These are phyloP conservation scores for Eilema depressum DNA, from an alignment of 2,888 invertebrate genomes.

Conservation along the genomic window DNA sequence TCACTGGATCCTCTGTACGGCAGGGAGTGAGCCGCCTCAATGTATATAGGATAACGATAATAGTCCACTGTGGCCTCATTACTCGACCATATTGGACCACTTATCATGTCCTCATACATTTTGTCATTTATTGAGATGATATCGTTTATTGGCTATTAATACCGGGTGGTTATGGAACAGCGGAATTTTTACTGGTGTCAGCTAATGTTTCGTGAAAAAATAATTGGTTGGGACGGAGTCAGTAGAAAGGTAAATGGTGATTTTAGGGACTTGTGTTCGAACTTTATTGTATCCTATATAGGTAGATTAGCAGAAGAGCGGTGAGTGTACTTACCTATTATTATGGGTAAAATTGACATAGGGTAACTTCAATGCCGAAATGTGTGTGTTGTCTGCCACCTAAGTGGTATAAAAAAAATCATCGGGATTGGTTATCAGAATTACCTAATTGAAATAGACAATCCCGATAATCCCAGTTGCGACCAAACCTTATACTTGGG, in stretches of 20 bases:
- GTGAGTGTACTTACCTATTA: neutral
- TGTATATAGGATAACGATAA: slow-evolving; percentile 72
- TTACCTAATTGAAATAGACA: too few species aligned
- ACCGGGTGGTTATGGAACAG: neutral
- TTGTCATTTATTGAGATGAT: slow-evolving; percentile 46
- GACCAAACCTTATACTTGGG: too few species aligned
- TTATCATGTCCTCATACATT: slow-evolving; percentile 58
- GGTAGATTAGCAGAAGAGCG: neutral
- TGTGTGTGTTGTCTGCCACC: too few species aligned
- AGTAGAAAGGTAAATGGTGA: neutral
- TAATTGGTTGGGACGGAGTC: neutral
- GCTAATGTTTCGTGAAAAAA: slow-evolving; percentile 1
- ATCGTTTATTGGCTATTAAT: slow-evolving; percentile 3
- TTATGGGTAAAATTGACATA: too few species aligned
- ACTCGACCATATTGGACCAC: slow-evolving; percentile 64
- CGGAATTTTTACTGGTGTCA: neutral
- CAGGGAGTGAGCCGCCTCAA: slow-evolving; percentile 52
- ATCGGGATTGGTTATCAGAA: too few species aligned
- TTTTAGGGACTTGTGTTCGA: neutral
- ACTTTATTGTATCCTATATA: neutral
- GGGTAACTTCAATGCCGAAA: too few species aligned
- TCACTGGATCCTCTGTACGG: slow-evolving; percentile 62
- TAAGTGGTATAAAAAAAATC: too few species aligned
- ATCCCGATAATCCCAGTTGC: too few species aligned
- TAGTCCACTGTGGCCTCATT: slow-evolving; percentile 68